Conservation (phyloP, 2,888 invertebrate species). For the Microplitis manilae region DNA sequence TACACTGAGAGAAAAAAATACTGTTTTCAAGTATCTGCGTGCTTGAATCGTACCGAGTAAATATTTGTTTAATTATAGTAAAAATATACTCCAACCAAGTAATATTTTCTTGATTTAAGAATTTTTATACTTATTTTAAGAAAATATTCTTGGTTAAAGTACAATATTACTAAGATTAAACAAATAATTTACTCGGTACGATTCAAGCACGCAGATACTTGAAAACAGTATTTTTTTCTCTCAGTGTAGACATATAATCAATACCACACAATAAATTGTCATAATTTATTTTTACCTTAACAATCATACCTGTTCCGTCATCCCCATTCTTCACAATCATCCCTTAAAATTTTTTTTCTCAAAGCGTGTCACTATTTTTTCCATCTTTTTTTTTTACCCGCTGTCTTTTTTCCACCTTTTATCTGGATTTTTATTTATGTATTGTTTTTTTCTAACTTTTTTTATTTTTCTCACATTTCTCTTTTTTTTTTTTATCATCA, state of each 20-base stretch:
- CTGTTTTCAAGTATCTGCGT: too few species aligned
- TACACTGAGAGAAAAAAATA: too few species aligned
- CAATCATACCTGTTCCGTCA: neutral
- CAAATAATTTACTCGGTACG: too few species aligned
- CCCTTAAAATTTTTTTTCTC: neutral
- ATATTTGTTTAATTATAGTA: too few species aligned
- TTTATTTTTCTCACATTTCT: neutral
- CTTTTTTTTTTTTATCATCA: conserved; percentile 11
- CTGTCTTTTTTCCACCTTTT: neutral
- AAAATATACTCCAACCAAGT: too few species aligned
- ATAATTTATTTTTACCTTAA: neutral
- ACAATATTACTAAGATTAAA: too few species aligned
- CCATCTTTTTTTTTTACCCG: neutral
- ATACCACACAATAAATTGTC: neutral
- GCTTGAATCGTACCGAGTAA: too few species aligned
- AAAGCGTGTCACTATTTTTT: conserved; percentile 18
- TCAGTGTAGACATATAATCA: neutral
- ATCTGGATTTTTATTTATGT: conserved; percentile 14
- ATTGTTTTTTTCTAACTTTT: conserved; percentile 9
- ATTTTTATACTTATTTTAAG: too few species aligned
- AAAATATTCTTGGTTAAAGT: too few species aligned
- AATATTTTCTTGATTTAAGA: too few species aligned
- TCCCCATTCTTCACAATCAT: neutral
- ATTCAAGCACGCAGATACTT: too few species aligned
- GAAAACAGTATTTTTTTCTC: too few species aligned